Conservation (phyloP, 2,797 vertebrate species). For the Passerculus sandwichensis region DNA sequence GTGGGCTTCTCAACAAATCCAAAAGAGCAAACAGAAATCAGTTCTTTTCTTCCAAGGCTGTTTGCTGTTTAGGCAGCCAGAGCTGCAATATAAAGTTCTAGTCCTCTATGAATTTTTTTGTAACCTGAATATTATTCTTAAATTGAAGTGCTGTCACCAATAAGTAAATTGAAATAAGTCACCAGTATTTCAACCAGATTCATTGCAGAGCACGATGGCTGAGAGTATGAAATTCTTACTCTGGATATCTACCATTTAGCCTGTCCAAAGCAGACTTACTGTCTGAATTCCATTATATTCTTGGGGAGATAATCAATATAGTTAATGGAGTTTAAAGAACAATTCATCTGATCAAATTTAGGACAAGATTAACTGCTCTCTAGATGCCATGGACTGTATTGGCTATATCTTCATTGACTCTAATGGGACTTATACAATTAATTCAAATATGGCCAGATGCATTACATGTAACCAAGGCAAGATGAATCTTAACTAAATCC, state of each 20-base stretch:
- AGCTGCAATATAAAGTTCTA: background rate
- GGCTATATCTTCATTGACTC: background rate
- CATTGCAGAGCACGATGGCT: background rate
- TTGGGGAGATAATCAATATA: constrained; percentile 17
- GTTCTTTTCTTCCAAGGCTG: background rate
- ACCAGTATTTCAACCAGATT: background rate
- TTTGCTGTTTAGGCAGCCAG: background rate
- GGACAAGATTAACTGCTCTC: background rate
- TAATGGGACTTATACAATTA: background rate
- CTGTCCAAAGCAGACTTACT: background rate
- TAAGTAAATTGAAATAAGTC: background rate
- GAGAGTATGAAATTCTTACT: background rate
- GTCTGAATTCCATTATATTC: background rate
- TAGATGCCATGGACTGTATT: constrained; percentile 1
- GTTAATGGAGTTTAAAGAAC: constrained; percentile 47
- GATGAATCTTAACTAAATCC: background rate
- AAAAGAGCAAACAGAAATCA: background rate
- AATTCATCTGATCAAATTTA: constrained; percentile 24
- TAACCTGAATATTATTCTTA: background rate
- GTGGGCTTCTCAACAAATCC: background rate
- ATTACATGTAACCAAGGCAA: background rate
- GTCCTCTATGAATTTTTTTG: background rate
- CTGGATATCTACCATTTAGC: background rate
- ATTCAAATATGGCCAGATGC: background rate
- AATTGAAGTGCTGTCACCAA: background rate